Evolutionary conservation across 2,888 invertebrate species (phyloP), one percentile per base, ranked within the genome.

Genomic region (Chloromyia formosa): DNA sequence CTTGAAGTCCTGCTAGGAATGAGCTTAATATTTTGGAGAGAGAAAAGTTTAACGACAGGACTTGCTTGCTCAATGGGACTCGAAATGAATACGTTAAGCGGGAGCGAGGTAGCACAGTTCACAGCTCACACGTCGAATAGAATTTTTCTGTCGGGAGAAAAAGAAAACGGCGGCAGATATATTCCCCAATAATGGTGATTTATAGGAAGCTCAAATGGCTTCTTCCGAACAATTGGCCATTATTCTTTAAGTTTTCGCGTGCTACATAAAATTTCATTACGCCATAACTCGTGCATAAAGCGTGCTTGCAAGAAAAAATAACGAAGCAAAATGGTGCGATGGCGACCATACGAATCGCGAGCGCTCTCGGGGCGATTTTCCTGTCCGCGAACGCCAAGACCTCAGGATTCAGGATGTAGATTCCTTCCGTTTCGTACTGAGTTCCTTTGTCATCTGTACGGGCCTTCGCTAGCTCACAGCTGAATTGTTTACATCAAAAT

Each of bases 261-360:
- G 77, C 66, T 75, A 77, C 77, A 77, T 77, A 77, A 77, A 77
- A 74, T 77, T 77, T 77, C 77, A 77, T 77, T 77, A 77, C 72
- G 64, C 75, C 60, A 77, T 77, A 75, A 77, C 73, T 77, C 73
- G 74, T 75, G 72, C 74, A 75, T 74, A 76, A 73, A 76, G 68
- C 68, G 68, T 66, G 66, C 42, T 45, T 22, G 66, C 66, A 12
- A 49, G 66, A 66, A 49, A 61, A 66, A 49, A 66, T 66, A 66
- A 66, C 66, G 66, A 66, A 66, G 49, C 49, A 42, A 40, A 42
- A 66, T 22, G 14, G n/a, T 45, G 20, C 14, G 22, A 49, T 18
- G 49, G 45, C 23, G 49, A 22, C 66, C n/a, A 16, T 16, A 12
- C n/a, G 40, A 62, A 9, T 0, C 49, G 49, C 49, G 12, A 49